Evolutionary conservation across 2,888 invertebrate genomes (phyloP).

Genomic region (Acanthosoma haemorrhoidale): DNA sequence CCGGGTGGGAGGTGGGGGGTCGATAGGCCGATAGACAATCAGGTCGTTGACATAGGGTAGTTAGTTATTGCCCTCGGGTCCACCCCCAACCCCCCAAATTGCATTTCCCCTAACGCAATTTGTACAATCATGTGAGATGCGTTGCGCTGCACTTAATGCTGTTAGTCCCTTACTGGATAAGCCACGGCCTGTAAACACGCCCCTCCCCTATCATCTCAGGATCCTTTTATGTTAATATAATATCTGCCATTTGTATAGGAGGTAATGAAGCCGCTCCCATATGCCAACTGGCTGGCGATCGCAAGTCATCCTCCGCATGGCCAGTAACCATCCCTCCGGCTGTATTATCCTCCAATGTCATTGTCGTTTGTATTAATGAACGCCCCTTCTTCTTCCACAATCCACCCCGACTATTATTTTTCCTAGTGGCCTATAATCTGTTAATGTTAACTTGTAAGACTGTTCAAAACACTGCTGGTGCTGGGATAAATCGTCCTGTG

Average conservation of each 20-base stretch:
- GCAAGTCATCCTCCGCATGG: constrained; percentile 13
- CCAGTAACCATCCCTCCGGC: background rate
- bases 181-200: constrained; percentile 38
- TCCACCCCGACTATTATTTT: no score
- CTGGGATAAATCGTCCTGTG: no score
- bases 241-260: constrained; percentile 32
- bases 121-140: constrained; percentile 29
- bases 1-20: background rate
- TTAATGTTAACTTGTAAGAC: no score
- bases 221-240: constrained; percentile 33
- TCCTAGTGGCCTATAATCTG: no score
- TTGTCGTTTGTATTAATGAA: background rate
- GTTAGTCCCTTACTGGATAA: constrained; percentile 37
- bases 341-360: constrained; percentile 4
- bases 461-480: no score
- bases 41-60: constrained; percentile 26
- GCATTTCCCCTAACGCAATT: constrained; percentile 32
- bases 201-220: constrained; percentile 21
- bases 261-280: constrained; percentile 28
- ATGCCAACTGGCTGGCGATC: constrained; percentile 2
- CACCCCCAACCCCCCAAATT: constrained; percentile 18
- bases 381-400: no score
- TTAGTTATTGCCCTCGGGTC: constrained; percentile 10
- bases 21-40: constrained; percentile 23
- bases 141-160: constrained; percentile 35